Conservation (phyloP, 2,113 vertebrate genomes). For the Saccopteryx bilineata region DNA sequence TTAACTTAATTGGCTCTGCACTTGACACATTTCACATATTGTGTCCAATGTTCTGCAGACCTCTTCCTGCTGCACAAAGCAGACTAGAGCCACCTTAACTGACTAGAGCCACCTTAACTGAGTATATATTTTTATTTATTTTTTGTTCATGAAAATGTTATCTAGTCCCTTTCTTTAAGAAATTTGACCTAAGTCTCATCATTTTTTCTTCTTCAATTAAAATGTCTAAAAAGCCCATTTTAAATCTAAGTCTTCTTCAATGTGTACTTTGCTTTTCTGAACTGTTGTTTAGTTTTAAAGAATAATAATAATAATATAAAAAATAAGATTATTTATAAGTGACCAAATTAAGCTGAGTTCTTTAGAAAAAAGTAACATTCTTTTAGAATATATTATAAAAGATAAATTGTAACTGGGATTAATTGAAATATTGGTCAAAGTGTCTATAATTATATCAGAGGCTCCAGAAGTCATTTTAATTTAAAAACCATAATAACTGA, state of each 20-base stretch:
- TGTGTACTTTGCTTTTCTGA: background rate
- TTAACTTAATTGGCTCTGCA: background rate
- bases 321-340: constrained; percentile 29
- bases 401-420: constrained; percentile 43
- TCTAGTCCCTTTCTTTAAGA: background rate
- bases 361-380: constrained; percentile 36
- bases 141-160: background rate
- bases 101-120: background rate
- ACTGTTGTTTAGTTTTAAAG: background rate
- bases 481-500: constrained; percentile 40
- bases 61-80: background rate
- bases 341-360: constrained; percentile 23
- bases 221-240: constrained; percentile 44
- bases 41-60: background rate
- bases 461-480: constrained; percentile 63
- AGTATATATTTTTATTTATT: background rate
- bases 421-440: constrained; percentile 51
- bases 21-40: background rate
- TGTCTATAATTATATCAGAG: constrained; percentile 61
- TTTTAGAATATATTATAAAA: constrained; percentile 52
- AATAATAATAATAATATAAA: background rate
- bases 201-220: constrained; percentile 2
- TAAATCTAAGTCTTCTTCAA: constrained; percentile 19
- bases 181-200: background rate
- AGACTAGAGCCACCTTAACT: background rate